Evolutionary conservation across 2,888 invertebrate genomes (phyloP).

Genomic region (Trichacis sp.): DNA sequence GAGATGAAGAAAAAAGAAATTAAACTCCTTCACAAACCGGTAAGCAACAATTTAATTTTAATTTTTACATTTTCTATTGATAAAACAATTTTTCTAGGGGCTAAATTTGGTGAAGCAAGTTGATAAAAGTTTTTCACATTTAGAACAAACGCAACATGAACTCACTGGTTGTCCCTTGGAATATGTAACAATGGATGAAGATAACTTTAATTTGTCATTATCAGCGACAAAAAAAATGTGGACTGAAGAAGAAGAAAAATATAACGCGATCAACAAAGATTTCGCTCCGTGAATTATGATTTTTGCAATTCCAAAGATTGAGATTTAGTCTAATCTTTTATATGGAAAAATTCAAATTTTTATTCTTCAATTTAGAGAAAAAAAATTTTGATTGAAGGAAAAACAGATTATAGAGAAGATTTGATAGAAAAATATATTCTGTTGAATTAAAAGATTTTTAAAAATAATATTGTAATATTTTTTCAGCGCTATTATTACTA

Average conservation of each 20-base stretch:
- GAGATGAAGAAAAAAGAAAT: not conserved
- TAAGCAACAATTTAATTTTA: not conserved
- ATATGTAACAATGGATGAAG: conserved; percentile 9
- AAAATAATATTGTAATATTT: not conserved
- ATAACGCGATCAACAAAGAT: conserved; percentile 4
- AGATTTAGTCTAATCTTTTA: too few relatives aligned
- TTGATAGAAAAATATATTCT: not conserved
- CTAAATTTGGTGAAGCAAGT: not conserved
- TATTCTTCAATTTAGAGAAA: too few relatives aligned
- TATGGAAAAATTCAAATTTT: too few relatives aligned
- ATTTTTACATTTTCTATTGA: too few relatives aligned
- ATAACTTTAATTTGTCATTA: conserved; percentile 9
- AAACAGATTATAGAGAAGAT: not conserved
- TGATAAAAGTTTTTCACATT: not conserved
- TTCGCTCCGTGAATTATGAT: conserved; percentile 4
- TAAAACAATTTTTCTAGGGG: too few relatives aligned
- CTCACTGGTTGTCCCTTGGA: conserved; percentile 18
- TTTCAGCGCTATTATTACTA: conserved; percentile 9
- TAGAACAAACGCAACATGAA: not conserved
- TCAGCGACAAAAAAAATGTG: conserved; percentile 8
- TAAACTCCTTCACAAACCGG: not conserved
- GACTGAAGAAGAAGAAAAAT: conserved; percentile 14
- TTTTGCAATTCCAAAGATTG: too few relatives aligned
- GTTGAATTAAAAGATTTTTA: not conserved
- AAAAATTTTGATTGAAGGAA: too few relatives aligned